Conservation (phyloP, 2,888 invertebrate genomes). For the Slavum lentiscoides region DNA sequence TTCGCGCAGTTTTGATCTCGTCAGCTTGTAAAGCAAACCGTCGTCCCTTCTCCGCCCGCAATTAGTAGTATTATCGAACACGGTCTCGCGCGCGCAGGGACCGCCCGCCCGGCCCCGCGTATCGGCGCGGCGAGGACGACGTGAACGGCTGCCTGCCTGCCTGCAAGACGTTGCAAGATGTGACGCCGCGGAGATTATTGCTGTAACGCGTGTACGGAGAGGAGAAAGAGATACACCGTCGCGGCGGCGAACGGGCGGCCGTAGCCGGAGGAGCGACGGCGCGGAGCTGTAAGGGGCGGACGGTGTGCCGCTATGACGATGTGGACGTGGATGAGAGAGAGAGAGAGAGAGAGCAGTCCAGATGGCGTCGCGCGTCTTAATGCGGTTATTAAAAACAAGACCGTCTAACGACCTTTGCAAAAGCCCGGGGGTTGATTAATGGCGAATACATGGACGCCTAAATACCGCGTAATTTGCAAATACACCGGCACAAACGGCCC, state of each 20-base stretch:
- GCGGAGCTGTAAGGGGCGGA: not conserved
- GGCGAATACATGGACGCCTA: slow-evolving; percentile 59
- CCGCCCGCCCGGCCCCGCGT: not conserved
- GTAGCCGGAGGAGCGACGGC: too few species aligned
- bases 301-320: not conserved
- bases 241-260: too few species aligned
- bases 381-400: slow-evolving; percentile 54
- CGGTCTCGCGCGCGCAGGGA: slow-evolving; percentile 15
- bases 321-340: not conserved
- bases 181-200: slow-evolving; percentile 48
- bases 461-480: slow-evolving; percentile 57
- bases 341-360: slow-evolving; percentile 27
- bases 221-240: too few species aligned
- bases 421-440: slow-evolving; percentile 58
- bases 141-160: not conserved
- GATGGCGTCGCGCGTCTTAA: slow-evolving; percentile 50
- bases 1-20: slow-evolving; percentile 45
- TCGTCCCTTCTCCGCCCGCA: slow-evolving; percentile 15
- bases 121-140: not conserved
- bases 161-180: slow-evolving; percentile 51
- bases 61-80: slow-evolving; percentile 53
- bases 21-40: slow-evolving; percentile 51
- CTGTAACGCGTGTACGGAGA: slow-evolving; percentile 17
- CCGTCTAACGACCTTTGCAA: slow-evolving; percentile 54
- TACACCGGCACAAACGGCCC: slow-evolving; percentile 55